Conservation (phyloP, 2,888 invertebrate species). For the Bombyx huttoni region DNA sequence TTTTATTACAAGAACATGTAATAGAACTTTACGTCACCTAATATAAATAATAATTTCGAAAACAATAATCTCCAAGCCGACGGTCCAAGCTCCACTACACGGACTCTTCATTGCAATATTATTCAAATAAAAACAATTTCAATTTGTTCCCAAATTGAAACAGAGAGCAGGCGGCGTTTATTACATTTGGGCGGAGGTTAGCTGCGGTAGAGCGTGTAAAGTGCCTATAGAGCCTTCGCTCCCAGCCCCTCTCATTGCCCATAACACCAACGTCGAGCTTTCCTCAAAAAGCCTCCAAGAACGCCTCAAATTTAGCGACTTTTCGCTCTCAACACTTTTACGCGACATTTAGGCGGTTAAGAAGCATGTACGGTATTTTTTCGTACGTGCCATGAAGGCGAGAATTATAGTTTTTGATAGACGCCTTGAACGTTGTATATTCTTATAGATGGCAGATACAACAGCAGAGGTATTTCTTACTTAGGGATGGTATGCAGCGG, state of each 20-base stretch:
- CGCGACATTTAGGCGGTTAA: conserved; percentile 52
- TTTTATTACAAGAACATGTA: background rate
- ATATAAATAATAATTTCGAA: conserved; percentile 12
- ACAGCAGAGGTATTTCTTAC: conserved; percentile 47
- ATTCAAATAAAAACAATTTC: conserved; percentile 74
- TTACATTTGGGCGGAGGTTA: conserved; percentile 70
- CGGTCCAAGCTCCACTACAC: conserved; percentile 19
- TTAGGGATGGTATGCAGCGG: conserved; percentile 28
- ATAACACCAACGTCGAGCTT: conserved; percentile 64
- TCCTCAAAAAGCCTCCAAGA: conserved; percentile 64
- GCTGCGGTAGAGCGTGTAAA: conserved; percentile 68
- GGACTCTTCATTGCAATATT: conserved; percentile 45
- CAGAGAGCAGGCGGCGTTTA: conserved; percentile 67
- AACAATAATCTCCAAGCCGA: conserved; percentile 32
- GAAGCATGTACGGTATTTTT: conserved; percentile 42
- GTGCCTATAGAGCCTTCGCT: conserved; percentile 64
- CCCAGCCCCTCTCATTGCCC: conserved; percentile 63
- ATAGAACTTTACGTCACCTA: background rate
- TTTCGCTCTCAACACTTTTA: conserved; percentile 65
- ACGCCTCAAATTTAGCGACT: conserved; percentile 69
- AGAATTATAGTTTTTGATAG: conserved; percentile 42
- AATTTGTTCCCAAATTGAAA: conserved; percentile 73
- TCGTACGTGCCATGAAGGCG: conserved; percentile 22
- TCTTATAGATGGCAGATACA: conserved; percentile 23
- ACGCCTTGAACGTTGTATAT: conserved; percentile 26